A percentile compares a stretch with the other conserved stretches of the same genome.
phyloP scores from a whole-genome alignment of 1,140 invertebrate genomes.

The Teleogryllus occipitalis region DNA sequence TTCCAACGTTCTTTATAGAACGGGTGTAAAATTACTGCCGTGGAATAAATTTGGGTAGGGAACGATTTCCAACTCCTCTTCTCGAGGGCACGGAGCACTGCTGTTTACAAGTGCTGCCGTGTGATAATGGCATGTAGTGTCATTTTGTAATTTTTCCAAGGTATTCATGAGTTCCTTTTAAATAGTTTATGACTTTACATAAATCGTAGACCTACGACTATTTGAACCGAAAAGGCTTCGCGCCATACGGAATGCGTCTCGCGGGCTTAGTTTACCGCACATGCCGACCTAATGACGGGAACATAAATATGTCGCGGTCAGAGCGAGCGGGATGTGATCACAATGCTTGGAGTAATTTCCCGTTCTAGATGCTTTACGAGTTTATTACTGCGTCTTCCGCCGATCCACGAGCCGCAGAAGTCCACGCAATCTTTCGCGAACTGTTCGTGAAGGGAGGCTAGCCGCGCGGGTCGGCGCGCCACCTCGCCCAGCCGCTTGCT shows the following conservation, averaged over 20 bases:
- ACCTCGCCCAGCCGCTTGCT: too few species aligned
- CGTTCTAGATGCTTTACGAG: background rate
- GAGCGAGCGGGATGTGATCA: background rate
- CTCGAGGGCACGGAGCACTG: too few species aligned
- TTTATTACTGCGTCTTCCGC: background rate
- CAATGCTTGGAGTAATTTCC: background rate
- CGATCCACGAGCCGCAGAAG: background rate
- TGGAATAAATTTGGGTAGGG: background rate
- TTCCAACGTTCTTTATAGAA: background rate
- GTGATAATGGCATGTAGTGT: background rate
- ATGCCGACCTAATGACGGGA: background rate
- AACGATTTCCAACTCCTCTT: background rate
- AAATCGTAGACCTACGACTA: background rate
- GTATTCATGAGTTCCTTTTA: background rate
- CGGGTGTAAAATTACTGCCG: conserved; percentile 3
- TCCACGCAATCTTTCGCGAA: background rate
- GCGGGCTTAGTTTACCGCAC: background rate
- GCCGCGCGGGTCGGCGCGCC: too few species aligned
- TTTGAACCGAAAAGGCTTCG: background rate
- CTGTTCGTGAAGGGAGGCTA: too few species aligned
- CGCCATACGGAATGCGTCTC: background rate
- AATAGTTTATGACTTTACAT: background rate
- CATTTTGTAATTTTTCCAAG: conserved; percentile 1
- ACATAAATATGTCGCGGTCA: background rate
- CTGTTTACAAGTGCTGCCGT: background rate